Percentiles rank a stretch among this genome's conserved stretches.
Evolutionary conservation across 2,797 vertebrate genomes (phyloP).

Genomic region (Sparidentex hasta): DNA sequence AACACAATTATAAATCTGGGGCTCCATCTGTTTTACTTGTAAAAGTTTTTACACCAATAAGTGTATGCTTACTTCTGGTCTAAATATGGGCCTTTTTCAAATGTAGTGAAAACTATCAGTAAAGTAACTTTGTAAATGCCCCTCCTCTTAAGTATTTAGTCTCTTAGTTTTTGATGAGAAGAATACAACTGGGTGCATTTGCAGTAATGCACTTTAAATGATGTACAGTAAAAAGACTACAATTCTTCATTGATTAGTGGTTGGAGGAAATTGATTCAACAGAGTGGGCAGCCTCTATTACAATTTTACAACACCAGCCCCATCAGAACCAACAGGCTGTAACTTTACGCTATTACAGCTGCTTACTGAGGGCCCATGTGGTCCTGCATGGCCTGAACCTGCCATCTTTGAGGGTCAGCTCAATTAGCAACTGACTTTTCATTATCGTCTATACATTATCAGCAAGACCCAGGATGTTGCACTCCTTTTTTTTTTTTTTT

Average conservation of each 20-base stretch:
- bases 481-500: slow-evolving; percentile 51
- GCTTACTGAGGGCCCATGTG: slow-evolving; percentile 23
- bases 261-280: slow-evolving; percentile 19
- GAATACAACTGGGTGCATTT: slow-evolving; percentile 7
- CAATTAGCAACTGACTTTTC: slow-evolving; percentile 74
- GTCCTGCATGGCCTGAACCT: slow-evolving; percentile 41
- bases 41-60: slow-evolving; percentile 33
- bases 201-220: slow-evolving; percentile 27
- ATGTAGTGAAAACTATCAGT: not conserved
- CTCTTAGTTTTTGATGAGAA: slow-evolving; percentile 4
- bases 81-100: slow-evolving; percentile 2
- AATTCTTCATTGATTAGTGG: slow-evolving; percentile 16
- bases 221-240: slow-evolving; percentile 8
- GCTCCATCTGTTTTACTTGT: slow-evolving; percentile 56
- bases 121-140: not conserved
- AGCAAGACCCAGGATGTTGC: slow-evolving; percentile 38
- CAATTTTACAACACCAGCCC: slow-evolving; percentile 3
- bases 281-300: slow-evolving; percentile 22
- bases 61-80: slow-evolving; percentile 17
- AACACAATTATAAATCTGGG: slow-evolving; percentile 46
- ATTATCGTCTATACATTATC: slow-evolving; percentile 61
- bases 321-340: slow-evolving; percentile 37
- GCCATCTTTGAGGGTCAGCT: slow-evolving; percentile 41
- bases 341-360: slow-evolving; percentile 42
- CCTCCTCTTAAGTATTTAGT: not conserved